These are phyloP conservation scores for Merluccius polli DNA, from an alignment of 2,797 vertebrate species.

Conservation along the genomic window DNA sequence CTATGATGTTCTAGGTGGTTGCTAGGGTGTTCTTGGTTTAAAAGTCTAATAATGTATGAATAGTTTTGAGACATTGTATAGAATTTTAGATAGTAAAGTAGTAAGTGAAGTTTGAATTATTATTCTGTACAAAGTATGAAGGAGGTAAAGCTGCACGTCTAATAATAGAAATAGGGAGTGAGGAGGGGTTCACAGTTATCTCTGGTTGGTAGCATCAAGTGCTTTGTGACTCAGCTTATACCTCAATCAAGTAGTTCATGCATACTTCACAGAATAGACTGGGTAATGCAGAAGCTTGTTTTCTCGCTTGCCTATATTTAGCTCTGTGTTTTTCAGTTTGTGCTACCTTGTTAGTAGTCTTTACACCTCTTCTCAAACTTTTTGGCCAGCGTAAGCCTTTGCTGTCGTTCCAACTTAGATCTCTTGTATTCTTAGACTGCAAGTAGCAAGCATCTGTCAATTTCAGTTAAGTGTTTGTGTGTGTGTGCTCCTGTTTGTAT, in stretches of 20 bases:
- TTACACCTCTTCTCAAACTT: background rate
- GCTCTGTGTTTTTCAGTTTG: background rate
- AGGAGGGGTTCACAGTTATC: too few species aligned
- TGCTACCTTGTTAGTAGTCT: background rate
- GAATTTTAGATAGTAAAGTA: too few species aligned
- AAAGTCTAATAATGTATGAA: too few species aligned
- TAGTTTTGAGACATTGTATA: too few species aligned
- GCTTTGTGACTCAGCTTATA: background rate
- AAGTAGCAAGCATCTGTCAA: constrained; percentile 16
- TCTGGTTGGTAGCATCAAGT: background rate
- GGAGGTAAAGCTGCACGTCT: too few species aligned
- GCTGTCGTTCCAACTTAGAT: background rate
- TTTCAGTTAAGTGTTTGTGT: constrained; percentile 2
- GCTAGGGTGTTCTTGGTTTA: too few species aligned
- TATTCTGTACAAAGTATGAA: too few species aligned
- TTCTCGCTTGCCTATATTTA: background rate
- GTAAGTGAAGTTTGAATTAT: too few species aligned
- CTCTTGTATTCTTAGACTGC: constrained; percentile 29
- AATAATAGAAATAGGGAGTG: too few species aligned
- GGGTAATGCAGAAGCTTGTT: background rate
- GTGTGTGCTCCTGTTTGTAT: background rate
- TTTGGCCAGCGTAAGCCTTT: background rate
- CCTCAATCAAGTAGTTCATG: background rate
- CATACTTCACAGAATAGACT: background rate
- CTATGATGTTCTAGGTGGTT: too few species aligned